Evolutionary conservation across 1,140 invertebrate species (phyloP), one percentile per base, ranked within the genome.

Genomic region (Anagrus nilaparvatae): DNA sequence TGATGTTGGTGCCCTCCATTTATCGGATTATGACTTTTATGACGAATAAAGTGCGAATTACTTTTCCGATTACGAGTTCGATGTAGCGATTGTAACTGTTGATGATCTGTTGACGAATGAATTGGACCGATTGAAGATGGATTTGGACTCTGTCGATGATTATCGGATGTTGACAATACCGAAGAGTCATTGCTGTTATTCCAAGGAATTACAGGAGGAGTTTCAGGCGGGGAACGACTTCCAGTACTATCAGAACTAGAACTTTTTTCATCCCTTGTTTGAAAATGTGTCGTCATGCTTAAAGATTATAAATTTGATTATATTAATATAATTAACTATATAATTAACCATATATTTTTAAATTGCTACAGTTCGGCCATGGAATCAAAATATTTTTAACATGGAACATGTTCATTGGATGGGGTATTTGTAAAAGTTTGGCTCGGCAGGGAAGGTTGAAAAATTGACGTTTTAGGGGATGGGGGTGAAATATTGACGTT

Each of bases 201-300:
- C 65, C 65, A 68, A 1, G 58, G 58, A 3, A 45, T 58, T 5
- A 61, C 66, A 13, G 76, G 73, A 25, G 77, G 76, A 3, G 78
- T 79, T 33, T 77, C 76, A 0, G 76, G 72, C 0, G 77, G 73
- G 21, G 71, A 71, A 34, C 69, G 65, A 47, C 71, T 75, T 34
- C 71, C 67, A 30, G 66, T 71, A 50, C 71, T 74, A 13, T 74
- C 74, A 0, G 74, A 75, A 51, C 73, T 73, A 47, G 73, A 74
- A 20, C 76, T 78, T n/a, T n/a, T n/a, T n/a, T n/a, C n/a, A n/a
- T n/a, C n/a, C n/a, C n/a, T n/a, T n/a, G n/a, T n/a, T n/a, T n/a
- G n/a, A n/a, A n/a, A n/a, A n/a, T n/a, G n/a, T n/a, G n/a, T n/a
- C n/a, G n/a, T n/a, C n/a, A n/a, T n/a, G n/a, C n/a, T n/a, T n/a